Evolutionary conservation across 2,888 invertebrate genomes (phyloP), one percentile per base, ranked within the genome.

Genomic region (Nezara viridula): DNA sequence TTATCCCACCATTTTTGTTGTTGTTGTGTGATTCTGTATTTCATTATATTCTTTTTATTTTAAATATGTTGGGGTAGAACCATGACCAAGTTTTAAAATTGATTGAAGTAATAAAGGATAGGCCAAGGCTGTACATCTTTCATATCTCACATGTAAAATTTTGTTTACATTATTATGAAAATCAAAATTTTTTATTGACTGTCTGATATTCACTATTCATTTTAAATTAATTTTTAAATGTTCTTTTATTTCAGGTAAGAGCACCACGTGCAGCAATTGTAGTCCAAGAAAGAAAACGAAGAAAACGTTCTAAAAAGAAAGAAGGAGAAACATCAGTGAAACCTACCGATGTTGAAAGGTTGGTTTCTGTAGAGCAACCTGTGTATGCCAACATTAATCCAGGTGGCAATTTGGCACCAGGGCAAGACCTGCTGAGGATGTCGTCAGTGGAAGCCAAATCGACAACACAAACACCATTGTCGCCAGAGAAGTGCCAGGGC

Each of bases 381-480:
- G 66, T 88, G 3, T 88, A 88, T 12, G 88, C 88, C 52, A 88
- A 88, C 50, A 19, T 88, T 4, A 21, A n/a, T 32, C 88, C 88
- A 24, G 49, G 47, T 5, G 21, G 4, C 44, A 88, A 88, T 44
- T 37, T 88, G 14, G 81, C 77, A 1, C 88, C 88, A n/a, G 88
- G 88, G n/a, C 88, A 88, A 37, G 91, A 91, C 86, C 88, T 91
- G 77, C 90, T 91, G 40, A 90, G 91, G 16, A 91, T 91, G 91
- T 91, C 91, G 19, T 91, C 91, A 6, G 91, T 91, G 4, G 91
- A 91, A 77, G 91, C 91, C 89, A 90, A 90, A 77, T 91, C 90
- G 37, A 91, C 90, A 40, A 91, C 90, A 32, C 91, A 91, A 85
- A 89, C 90, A 19, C 91, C 91, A 12, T 90, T 91, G 24, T 90